Evolutionary conservation across 2,888 invertebrate species (phyloP).

Genomic region (Encarsia formosa): DNA sequence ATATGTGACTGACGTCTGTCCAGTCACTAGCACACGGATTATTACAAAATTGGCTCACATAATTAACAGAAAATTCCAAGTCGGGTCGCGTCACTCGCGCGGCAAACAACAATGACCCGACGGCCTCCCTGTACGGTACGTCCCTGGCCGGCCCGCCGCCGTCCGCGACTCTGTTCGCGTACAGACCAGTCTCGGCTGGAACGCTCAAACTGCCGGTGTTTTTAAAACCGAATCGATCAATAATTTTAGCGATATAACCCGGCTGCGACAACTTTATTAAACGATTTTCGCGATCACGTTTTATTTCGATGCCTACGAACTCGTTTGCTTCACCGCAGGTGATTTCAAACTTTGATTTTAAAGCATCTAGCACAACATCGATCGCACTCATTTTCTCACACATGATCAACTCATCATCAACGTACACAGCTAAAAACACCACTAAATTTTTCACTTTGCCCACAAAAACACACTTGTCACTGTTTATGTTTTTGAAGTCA

Average conservation of each 20-base stretch:
- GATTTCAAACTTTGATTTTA: slow-evolving; percentile 16
- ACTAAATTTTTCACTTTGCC: neutral
- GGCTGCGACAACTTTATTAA: slow-evolving; percentile 14
- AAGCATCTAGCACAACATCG: slow-evolving; percentile 2
- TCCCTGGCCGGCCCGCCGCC: slow-evolving; percentile 26
- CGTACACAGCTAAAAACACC: slow-evolving; percentile 21
- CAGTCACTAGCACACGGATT: neutral
- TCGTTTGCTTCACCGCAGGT: slow-evolving; percentile 9
- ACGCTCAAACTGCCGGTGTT: slow-evolving; percentile 7
- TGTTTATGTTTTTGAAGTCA: slow-evolving; percentile 10
- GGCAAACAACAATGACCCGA: slow-evolving; percentile 2
- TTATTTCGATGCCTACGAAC: slow-evolving; percentile 20
- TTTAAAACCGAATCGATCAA: slow-evolving; percentile 13
- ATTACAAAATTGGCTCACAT: neutral
- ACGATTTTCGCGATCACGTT: slow-evolving; percentile 7
- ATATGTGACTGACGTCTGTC: neutral
- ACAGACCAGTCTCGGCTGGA: slow-evolving; percentile 16
- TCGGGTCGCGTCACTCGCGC: slow-evolving; percentile 2
- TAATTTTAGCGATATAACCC: slow-evolving; percentile 13
- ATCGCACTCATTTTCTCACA: slow-evolving; percentile 5
- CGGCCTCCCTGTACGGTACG: slow-evolving; percentile 1
- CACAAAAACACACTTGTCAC: slow-evolving; percentile 4
- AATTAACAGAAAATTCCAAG: slow-evolving; percentile 1
- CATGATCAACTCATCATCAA: slow-evolving; percentile 20
- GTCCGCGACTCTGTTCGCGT: slow-evolving; percentile 19